These are phyloP conservation scores for Sepiola atlantica DNA, from an alignment of 2,888 invertebrate genomes.

Conservation along the genomic window DNA sequence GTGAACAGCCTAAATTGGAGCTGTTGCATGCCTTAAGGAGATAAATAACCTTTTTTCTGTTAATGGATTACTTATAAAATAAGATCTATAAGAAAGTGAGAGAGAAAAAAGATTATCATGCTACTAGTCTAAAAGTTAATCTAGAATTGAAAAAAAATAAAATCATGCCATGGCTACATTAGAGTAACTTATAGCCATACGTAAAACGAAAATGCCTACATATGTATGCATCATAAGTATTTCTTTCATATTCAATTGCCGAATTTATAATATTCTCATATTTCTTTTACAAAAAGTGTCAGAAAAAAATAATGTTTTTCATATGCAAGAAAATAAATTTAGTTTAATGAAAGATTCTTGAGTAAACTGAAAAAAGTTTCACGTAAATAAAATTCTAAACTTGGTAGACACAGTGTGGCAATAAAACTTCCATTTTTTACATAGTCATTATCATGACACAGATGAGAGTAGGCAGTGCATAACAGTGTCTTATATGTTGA, in stretches of 20 bases:
- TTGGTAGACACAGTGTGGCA: background rate
- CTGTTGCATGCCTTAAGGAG: background rate
- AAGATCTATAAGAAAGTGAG: background rate
- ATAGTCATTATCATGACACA: too few species aligned
- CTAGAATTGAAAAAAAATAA: conserved; percentile 32
- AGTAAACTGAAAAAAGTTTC: background rate
- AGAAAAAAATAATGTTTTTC: background rate
- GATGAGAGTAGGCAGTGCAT: too few species aligned
- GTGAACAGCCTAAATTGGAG: conserved; percentile 4
- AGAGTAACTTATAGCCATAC: background rate
- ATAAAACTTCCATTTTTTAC: too few species aligned
- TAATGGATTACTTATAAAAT: background rate
- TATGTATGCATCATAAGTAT: background rate
- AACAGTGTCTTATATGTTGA: too few species aligned
- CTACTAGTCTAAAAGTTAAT: conserved; percentile 1
- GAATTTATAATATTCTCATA: background rate
- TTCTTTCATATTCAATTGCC: background rate
- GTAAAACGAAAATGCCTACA: background rate
- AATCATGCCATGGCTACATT: conserved; percentile 32
- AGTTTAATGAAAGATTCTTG: background rate
- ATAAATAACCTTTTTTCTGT: background rate
- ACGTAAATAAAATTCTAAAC: background rate
- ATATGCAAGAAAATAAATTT: background rate
- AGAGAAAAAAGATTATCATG: background rate
- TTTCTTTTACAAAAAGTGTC: background rate